A percentile compares a stretch with the other conserved stretches of the same genome.
These are phyloP conservation scores for Mercenaria mercenaria DNA, from an alignment of 1,140 invertebrate genomes.

Conservation along the genomic window DNA sequence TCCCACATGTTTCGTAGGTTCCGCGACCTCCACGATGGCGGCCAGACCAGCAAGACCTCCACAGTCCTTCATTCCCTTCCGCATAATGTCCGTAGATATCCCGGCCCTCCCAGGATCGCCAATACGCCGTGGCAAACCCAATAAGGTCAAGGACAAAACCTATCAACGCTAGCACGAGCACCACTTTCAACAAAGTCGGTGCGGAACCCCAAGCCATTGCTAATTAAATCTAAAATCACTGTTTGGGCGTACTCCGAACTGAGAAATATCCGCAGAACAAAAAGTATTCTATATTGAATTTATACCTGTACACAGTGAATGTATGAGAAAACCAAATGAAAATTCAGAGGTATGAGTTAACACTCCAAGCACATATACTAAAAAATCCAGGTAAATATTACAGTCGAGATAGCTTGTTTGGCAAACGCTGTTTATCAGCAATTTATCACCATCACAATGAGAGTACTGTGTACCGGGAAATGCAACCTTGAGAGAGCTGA, in stretches of 20 bases:
- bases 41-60: not conserved
- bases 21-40: not conserved
- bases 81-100: not conserved
- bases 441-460: too few relatives aligned
- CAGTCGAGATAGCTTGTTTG: not conserved
- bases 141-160: constrained; percentile 38
- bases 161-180: not conserved
- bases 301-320: too few relatives aligned
- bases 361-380: not conserved
- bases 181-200: constrained; percentile 8
- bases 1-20: not conserved
- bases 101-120: not conserved
- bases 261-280: too few relatives aligned
- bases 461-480: too few relatives aligned
- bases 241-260: too few relatives aligned
- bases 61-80: not conserved
- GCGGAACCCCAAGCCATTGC: constrained; percentile 35
- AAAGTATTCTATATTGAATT: too few relatives aligned
- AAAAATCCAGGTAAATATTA: not conserved
- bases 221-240: too few relatives aligned
- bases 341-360: too few relatives aligned
- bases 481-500: too few relatives aligned
- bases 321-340: too few relatives aligned
- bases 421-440: too few relatives aligned
- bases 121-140: constrained; percentile 45